These are phyloP conservation scores for Huso huso DNA, from an alignment of 2,797 vertebrate genomes.

Conservation along the genomic window DNA sequence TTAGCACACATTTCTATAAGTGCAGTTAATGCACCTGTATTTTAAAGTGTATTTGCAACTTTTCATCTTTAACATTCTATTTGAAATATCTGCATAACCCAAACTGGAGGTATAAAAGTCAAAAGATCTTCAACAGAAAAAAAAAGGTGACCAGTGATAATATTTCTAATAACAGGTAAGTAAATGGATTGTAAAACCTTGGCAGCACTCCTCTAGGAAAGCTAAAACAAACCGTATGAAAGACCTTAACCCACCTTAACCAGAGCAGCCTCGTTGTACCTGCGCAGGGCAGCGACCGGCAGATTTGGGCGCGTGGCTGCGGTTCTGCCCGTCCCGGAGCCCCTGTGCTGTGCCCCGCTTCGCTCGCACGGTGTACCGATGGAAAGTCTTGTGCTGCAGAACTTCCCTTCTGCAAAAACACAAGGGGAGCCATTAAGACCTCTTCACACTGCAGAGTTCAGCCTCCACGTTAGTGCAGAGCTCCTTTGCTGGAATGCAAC, in stretches of 20 bases:
- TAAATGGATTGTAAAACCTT: too few relatives aligned
- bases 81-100: too few relatives aligned
- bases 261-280: conserved; percentile 78
- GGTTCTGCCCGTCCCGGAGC: conserved; percentile 70
- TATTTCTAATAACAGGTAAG: too few relatives aligned
- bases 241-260: conserved; percentile 56
- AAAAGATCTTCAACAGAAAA: background rate
- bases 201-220: background rate
- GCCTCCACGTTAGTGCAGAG: too few relatives aligned
- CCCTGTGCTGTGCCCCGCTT: conserved; percentile 82
- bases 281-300: conserved; percentile 80
- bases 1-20: too few relatives aligned
- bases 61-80: too few relatives aligned
- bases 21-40: too few relatives aligned
- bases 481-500: too few relatives aligned
- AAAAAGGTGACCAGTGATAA: too few relatives aligned
- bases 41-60: too few relatives aligned
- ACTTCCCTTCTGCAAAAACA: conserved; percentile 62
- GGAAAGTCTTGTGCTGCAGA: conserved; percentile 88
- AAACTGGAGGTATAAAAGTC: background rate
- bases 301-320: conserved; percentile 64
- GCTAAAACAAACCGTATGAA: background rate
- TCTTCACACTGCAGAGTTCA: too few relatives aligned
- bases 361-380: conserved; percentile 88
- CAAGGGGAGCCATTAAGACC: background rate